A percentile compares a stretch with the other conserved stretches of the same genome.
Conservation (phyloP, 2,888 invertebrate species). For the Temnothorax unifasciatus region DNA sequence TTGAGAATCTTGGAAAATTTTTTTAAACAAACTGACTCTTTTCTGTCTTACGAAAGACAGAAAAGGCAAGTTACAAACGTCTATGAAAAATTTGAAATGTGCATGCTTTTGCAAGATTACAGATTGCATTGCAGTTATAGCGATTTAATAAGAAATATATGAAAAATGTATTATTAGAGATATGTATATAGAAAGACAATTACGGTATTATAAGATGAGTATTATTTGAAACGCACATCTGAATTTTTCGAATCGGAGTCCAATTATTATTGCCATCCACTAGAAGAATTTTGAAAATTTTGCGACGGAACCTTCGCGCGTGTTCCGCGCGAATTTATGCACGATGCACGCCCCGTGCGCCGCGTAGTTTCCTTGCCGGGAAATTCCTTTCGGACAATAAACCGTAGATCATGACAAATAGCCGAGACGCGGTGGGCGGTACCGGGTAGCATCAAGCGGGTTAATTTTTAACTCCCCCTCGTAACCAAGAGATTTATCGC, state of each 20-base stretch:
- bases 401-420: slow-evolving; percentile 74
- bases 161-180: neutral
- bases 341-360: slow-evolving; percentile 18
- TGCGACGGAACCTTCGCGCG: slow-evolving; percentile 13
- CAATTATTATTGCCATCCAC: slow-evolving; percentile 12
- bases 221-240: neutral
- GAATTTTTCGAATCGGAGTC: neutral
- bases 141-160: slow-evolving; percentile 3
- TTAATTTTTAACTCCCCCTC: slow-evolving; percentile 79
- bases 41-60: slow-evolving; percentile 4
- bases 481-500: slow-evolving; percentile 80
- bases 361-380: slow-evolving; percentile 58
- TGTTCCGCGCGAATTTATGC: slow-evolving; percentile 34
- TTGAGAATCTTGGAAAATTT: neutral
- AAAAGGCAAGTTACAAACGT: neutral
- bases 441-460: slow-evolving; percentile 68
- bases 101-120: neutral
- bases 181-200: neutral
- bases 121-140: neutral
- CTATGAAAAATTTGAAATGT: neutral
- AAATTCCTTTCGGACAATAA: slow-evolving; percentile 69
- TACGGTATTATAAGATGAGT: neutral
- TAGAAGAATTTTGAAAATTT: slow-evolving; percentile 37
- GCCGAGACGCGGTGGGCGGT: slow-evolving; percentile 52
- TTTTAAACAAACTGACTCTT: neutral